Conservation (phyloP, 2,113 vertebrate species). For the Macrotis lagotis region DNA sequence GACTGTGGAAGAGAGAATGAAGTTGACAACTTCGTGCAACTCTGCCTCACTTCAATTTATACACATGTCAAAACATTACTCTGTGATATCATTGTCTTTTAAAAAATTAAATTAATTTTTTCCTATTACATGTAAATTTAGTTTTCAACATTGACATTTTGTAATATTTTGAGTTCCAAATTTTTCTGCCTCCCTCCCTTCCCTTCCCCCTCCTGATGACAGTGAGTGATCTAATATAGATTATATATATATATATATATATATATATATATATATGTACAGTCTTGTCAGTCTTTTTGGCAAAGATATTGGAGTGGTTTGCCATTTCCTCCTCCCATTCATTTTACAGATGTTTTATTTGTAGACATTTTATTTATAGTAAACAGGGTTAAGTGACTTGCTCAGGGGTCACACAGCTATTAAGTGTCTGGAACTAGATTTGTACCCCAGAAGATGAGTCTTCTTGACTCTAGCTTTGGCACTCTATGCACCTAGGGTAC, state of each 20-base stretch:
- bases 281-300: background rate
- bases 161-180: too few species aligned
- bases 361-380: too few species aligned
- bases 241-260: too few species aligned
- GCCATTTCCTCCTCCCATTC: background rate
- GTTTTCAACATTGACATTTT: too few species aligned
- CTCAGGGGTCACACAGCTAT: background rate
- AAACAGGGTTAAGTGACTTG: background rate
- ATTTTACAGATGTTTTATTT: background rate
- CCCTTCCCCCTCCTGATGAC: too few species aligned
- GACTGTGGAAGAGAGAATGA: background rate
- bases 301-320: background rate
- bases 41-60: background rate
- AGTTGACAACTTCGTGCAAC: background rate
- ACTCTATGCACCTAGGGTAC: background rate
- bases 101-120: too few species aligned
- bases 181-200: too few species aligned
- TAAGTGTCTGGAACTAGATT: background rate
- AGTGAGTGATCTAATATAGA: too few species aligned
- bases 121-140: too few species aligned
- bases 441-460: too few species aligned
- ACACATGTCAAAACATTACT: background rate
- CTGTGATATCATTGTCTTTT: background rate
- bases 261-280: too few species aligned
- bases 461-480: background rate